phyloP scores from a whole-genome alignment of 2,888 invertebrate species.

The Acronicta aceris region DNA sequence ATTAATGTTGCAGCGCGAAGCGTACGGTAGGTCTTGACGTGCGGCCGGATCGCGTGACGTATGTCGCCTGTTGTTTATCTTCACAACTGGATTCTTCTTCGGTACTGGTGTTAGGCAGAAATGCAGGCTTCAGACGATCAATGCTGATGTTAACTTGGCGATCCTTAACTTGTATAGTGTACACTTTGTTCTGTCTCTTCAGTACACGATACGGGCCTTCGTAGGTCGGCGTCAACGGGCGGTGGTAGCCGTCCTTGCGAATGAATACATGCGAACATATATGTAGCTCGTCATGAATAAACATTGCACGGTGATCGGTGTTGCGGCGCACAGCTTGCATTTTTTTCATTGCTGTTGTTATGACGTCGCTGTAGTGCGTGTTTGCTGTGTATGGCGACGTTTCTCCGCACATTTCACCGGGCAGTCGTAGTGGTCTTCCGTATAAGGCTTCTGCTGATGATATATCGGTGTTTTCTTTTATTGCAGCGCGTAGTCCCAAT shows the following conservation, averaged over 20 bases:
- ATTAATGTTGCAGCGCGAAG: not conserved
- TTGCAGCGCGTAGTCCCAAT: not conserved
- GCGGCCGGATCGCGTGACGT: not conserved
- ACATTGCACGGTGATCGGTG: constrained; percentile 2
- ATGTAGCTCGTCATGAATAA: not conserved
- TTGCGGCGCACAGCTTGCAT: constrained; percentile 1
- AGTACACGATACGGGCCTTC: constrained; percentile 1
- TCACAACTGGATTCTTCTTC: not conserved
- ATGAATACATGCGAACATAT: constrained; percentile 1
- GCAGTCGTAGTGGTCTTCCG: not conserved
- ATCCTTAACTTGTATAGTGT: not conserved
- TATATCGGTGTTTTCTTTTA: constrained; percentile 4
- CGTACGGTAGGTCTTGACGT: constrained; percentile 1
- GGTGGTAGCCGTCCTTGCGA: not conserved
- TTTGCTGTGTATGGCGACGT: not conserved
- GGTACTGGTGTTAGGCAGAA: not conserved
- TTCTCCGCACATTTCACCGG: constrained; percentile 3
- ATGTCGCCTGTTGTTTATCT: not conserved
- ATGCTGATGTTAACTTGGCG: not conserved
- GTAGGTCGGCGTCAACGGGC: not conserved
- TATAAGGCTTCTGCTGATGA: constrained; percentile 1
- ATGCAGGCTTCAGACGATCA: constrained; percentile 3
- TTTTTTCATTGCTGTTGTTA: constrained; percentile 1
- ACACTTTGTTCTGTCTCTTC: not conserved
- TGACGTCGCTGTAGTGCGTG: not conserved